Conservation (phyloP, 2,797 vertebrate genomes). For the Labeo calbasu region DNA sequence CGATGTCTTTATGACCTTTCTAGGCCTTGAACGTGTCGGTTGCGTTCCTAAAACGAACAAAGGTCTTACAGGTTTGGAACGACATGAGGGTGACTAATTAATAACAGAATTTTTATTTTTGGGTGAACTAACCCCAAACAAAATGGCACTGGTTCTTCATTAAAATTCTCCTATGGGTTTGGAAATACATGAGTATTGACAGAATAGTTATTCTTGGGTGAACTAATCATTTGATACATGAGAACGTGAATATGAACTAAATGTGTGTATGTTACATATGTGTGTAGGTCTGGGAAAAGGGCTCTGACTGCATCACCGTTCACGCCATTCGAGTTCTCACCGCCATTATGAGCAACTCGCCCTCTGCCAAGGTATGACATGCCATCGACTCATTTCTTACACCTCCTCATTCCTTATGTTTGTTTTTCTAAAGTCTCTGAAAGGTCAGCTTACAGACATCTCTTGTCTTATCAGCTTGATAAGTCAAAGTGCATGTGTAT, state of each 20-base stretch:
- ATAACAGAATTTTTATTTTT: too few relatives aligned
- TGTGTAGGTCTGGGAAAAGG: slow-evolving; percentile 80
- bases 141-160: not conserved
- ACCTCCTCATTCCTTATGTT: not conserved
- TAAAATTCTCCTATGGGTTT: not conserved
- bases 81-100: too few relatives aligned
- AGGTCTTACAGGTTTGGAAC: too few relatives aligned
- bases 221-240: not conserved
- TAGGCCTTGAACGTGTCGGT: too few relatives aligned
- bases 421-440: not conserved
- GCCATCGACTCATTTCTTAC: not conserved
- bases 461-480: slow-evolving; percentile 1
- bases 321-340: slow-evolving; percentile 91
- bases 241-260: slow-evolving; percentile 2
- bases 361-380: slow-evolving; percentile 89
- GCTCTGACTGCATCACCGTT: slow-evolving; percentile 89
- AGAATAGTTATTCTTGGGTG: not conserved
- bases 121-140: too few relatives aligned
- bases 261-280: slow-evolving; percentile 51
- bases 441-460: slow-evolving; percentile 2
- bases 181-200: not conserved
- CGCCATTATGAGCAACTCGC: slow-evolving; percentile 93
- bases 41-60: too few relatives aligned
- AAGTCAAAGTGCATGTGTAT: slow-evolving; percentile 33
- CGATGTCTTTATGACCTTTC: too few relatives aligned